Base-by-base conservation (phyloP, 2,888 invertebrate genomes). In the Drosophila maculinotata region DNA sequence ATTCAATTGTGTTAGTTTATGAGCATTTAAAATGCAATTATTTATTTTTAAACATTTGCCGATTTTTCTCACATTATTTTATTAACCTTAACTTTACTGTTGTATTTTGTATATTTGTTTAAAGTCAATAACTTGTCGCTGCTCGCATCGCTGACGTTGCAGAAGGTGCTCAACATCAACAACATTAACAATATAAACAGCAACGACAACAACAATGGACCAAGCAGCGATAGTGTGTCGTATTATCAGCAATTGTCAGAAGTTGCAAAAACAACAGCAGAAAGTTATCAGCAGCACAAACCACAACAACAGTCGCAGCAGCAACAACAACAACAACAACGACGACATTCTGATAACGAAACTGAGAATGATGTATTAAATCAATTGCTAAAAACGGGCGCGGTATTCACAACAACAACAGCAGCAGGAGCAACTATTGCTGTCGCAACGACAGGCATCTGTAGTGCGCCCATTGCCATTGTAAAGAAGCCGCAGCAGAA, bases 81-180 rank as follows among this genome's bases (percentile, higher is more conserved):
- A 10, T 12, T 9, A 28, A 54, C 36, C 17, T 56, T 38, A 51
- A 39, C 12, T 26, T 36, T n/a, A n/a, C n/a, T n/a, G n/a, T n/a
- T 63, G 4, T 44, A 8, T 51, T 57, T 65, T 44, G 9, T 69
- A 36, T 51, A 9, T 67, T 58, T 69, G n/a, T 72, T 69, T 79
- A 53, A 73, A 88, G 86, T 79, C 58, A 86, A 90, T 57, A 83
- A 88, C 58, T 78, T 89, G 68, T 78, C 89, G 53, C 65, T 88
- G 45, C 83, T 90, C 53, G 89, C 89, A 57, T 89, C 89, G 57
- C 57, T 88, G 73, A 82, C 84, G 56, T 72, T 89, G 69, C 89
- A 88, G 65, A 90, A 85, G 78, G 80, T 82, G 74, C 82, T 89
- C 57, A 90, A 89, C 66, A 83, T 89, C 47, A 88, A 87, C 62